Conservation (phyloP, 2,888 invertebrate species). For the Pogonocherus hispidulus region DNA sequence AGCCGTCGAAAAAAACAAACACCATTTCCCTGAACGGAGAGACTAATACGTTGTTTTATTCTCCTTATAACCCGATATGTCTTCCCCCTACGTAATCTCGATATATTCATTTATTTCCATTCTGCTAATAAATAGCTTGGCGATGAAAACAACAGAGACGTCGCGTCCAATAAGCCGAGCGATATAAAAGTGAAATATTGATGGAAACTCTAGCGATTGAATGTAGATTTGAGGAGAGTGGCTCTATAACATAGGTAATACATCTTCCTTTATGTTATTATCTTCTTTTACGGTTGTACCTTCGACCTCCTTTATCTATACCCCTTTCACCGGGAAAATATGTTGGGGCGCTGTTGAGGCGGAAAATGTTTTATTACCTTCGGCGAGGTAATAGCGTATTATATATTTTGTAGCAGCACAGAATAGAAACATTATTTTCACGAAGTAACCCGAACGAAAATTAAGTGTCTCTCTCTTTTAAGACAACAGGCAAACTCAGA, state of each 20-base stretch:
- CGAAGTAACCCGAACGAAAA: too few relatives aligned
- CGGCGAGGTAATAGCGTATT: neutral
- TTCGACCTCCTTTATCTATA: constrained; percentile 6
- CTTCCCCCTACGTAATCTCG: neutral
- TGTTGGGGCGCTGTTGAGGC: neutral
- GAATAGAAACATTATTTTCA: too few relatives aligned
- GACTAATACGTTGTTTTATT: neutral
- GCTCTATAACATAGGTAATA: constrained; percentile 31
- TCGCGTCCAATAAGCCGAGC: constrained; percentile 12
- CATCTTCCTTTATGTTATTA: constrained; percentile 30
- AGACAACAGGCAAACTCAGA: too few relatives aligned
- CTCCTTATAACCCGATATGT: neutral
- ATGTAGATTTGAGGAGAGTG: constrained; percentile 30
- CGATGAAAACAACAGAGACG: constrained; percentile 4
- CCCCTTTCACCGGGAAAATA: constrained; percentile 7
- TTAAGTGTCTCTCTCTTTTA: too few relatives aligned
- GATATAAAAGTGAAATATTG: constrained; percentile 30
- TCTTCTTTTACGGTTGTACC: constrained; percentile 21
- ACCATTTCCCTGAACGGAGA: neutral
- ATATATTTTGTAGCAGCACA: too few relatives aligned
- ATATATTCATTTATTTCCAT: neutral
- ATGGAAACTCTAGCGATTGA: constrained; percentile 21
- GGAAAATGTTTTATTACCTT: constrained; percentile 9
- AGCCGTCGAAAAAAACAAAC: too few relatives aligned
- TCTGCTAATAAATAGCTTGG: neutral